Conservation (phyloP, 2,888 invertebrate species). For the Pandemis cinnamomeana region DNA sequence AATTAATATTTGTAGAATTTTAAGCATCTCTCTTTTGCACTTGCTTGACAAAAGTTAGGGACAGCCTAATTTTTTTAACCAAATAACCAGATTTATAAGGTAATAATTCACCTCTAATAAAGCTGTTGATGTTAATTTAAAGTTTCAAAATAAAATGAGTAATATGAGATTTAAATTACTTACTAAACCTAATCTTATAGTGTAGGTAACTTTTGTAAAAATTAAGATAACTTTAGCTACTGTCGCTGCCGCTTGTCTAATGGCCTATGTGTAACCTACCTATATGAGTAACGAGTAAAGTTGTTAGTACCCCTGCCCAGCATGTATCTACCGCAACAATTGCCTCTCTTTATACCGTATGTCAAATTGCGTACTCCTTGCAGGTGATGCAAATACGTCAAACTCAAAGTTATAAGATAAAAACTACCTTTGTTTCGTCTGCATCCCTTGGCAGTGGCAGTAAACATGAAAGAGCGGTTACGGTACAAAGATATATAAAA, state of each 20-base stretch:
- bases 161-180: too few relatives aligned
- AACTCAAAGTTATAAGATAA: conserved; percentile 53
- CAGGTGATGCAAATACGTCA: conserved; percentile 68
- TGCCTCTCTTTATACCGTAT: conserved; percentile 60
- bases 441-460: conserved; percentile 45
- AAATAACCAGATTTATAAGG: too few relatives aligned
- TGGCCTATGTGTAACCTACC: conserved; percentile 46
- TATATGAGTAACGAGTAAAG: conserved; percentile 56
- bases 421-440: conserved; percentile 59
- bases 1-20: too few relatives aligned
- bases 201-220: too few relatives aligned
- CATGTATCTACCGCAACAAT: conserved; percentile 65
- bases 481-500: conserved; percentile 31
- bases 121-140: too few relatives aligned
- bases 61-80: too few relatives aligned
- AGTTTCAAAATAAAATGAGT: too few relatives aligned
- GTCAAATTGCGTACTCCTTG: conserved; percentile 59
- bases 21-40: too few relatives aligned
- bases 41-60: too few relatives aligned
- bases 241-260: conserved; percentile 42
- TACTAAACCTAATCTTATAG: too few relatives aligned
- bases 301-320: conserved; percentile 59
- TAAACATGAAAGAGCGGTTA: conserved; percentile 34
- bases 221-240: too few relatives aligned
- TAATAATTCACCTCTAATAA: too few relatives aligned